phyloP scores from a whole-genome alignment of 2,113 vertebrate species.

The Peromyscus californicus region DNA sequence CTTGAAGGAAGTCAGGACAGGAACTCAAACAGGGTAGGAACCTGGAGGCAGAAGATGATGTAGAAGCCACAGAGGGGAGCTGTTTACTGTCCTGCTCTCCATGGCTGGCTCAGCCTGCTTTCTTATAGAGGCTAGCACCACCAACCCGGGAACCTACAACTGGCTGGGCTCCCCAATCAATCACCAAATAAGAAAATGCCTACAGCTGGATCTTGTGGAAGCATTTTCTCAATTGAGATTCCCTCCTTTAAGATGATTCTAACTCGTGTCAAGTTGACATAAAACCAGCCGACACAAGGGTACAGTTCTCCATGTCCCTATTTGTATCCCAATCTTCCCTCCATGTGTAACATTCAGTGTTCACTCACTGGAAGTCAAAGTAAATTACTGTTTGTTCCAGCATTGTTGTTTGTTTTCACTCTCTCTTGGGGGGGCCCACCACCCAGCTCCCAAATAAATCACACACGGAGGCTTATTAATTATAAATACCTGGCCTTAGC shows the following conservation, averaged over 20 bases:
- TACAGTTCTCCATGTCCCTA: neutral
- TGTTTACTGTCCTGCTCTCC: neutral
- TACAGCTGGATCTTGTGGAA: neutral
- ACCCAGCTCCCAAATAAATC: too few relatives aligned
- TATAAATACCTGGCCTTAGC: too few relatives aligned
- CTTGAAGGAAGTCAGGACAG: neutral
- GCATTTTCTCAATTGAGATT: neutral
- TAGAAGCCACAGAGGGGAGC: neutral
- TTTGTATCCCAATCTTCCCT: conserved; percentile 34
- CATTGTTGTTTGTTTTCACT: too few relatives aligned
- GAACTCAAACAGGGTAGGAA: neutral
- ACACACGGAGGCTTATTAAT: too few relatives aligned
- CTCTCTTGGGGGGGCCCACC: too few relatives aligned
- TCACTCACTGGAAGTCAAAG: neutral
- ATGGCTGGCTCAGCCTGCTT: neutral
- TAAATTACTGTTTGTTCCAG: neutral
- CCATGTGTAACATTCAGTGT: neutral
- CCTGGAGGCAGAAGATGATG: neutral
- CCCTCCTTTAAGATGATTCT: neutral
- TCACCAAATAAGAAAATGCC: neutral
- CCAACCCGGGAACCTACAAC: neutral
- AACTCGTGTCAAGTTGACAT: neutral
- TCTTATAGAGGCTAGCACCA: neutral
- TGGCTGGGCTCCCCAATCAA: neutral
- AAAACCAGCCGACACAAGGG: neutral